Base-by-base conservation (phyloP, 2,888 invertebrate species). In the Drosophila vallismaia region DNA sequence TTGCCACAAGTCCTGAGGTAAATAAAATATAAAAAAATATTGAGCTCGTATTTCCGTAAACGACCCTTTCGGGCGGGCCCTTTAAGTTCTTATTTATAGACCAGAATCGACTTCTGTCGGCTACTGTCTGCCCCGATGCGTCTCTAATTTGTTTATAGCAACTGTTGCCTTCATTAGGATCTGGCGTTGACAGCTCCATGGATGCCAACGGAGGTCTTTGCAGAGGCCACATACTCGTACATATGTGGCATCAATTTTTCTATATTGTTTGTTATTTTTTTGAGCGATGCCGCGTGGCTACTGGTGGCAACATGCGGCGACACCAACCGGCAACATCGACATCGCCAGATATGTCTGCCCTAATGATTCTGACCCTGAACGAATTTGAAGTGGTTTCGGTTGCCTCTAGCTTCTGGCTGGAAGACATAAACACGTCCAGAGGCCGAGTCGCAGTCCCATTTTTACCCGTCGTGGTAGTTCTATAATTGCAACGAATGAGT, bases 281-380 rank as follows among this genome's bases (percentile, higher is more conserved):
- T 14, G 40, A 42, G 7, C 40, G 14, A 66, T 75, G 78, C 78
- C 81, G 68, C 84, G 81, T 42, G 40, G 82, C 79, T 80, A 77
- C 67, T 50, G 66, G 56, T n/a, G 56, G 56, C 74, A 73, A 57
- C 74, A 71, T 66, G 64, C 71, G 58, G 84, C 69, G 36, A 57
- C 68, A 57, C 38, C 56, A 46, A 12, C 36, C 68, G 36, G 56
- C 67, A 57, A 45, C 56, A 48, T 14, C 40, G 40, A 42, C 40
- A 12, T 19, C 19, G 19, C 19, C 33, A 42, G 7, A 12, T 19
- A 42, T 42, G 70, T 74, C 76, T 76, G 66, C 60, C 69, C 74
- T 85, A 85, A 84, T 84, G 88, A 87, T 76, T 79, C 70, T 87
- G 88, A 87, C 83, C 88, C 86, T 84, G 83, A 87, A 86, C 86